phyloP scores from a whole-genome alignment of 2,888 invertebrate genomes.

The Magallana nippona region DNA sequence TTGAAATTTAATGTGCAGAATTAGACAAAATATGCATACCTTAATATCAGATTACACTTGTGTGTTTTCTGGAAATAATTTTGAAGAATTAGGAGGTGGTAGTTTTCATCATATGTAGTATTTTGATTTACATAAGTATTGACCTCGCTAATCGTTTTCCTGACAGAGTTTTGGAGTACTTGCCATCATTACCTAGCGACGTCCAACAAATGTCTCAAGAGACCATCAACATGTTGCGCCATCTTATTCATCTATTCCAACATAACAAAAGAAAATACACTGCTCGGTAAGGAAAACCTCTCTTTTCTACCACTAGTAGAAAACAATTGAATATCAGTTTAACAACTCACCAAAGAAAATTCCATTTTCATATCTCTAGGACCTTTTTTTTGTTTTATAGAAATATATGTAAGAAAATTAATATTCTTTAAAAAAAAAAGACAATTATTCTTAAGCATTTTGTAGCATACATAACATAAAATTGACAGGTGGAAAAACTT shows the following conservation, averaged over 20 bases:
- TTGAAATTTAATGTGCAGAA: too few species aligned
- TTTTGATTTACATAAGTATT: neutral
- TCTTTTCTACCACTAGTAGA: neutral
- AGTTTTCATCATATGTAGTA: too few species aligned
- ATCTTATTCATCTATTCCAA: conserved; percentile 81
- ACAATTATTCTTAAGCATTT: too few species aligned
- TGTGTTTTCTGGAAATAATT: too few species aligned
- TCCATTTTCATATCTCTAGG: too few species aligned
- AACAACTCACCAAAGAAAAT: neutral
- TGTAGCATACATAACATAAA: too few species aligned
- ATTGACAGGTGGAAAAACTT: neutral
- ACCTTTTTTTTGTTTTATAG: too few species aligned
- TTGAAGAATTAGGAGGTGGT: too few species aligned
- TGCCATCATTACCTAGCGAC: conserved; percentile 86
- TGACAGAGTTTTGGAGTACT: conserved; percentile 85
- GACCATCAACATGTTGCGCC: conserved; percentile 82
- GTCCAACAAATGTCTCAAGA: conserved; percentile 78
- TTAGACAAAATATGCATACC: too few species aligned
- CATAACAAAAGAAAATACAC: conserved; percentile 80
- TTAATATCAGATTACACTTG: too few species aligned
- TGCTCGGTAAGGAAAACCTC: conserved; percentile 79
- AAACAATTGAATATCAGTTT: neutral
- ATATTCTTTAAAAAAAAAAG: too few species aligned
- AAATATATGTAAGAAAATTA: too few species aligned
- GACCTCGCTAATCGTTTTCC: neutral